These are phyloP conservation scores for Cryptomyrus ogoouensis DNA, from an alignment of 2,113 vertebrate genomes.

Conservation along the genomic window DNA sequence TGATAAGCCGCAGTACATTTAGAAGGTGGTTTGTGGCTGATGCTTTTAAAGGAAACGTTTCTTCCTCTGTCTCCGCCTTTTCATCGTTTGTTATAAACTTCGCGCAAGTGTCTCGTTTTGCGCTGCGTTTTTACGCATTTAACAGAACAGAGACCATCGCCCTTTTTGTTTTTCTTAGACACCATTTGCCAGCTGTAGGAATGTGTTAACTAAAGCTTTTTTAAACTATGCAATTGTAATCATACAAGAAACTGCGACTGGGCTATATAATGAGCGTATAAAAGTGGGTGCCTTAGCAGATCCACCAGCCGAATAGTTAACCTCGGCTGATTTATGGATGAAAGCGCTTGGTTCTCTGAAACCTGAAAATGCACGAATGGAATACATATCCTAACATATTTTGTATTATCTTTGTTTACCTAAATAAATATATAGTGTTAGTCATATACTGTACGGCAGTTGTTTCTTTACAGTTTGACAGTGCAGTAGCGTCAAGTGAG, in stretches of 20 bases:
- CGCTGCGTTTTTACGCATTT: slow-evolving; percentile 3
- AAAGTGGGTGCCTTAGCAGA: not conserved
- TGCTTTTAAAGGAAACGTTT: not conserved
- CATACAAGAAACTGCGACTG: not conserved
- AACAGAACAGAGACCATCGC: not conserved
- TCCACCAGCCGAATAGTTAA: not conserved
- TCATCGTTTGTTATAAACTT: not conserved
- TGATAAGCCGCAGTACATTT: not conserved
- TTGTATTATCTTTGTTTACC: not conserved
- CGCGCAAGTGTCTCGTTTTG: not conserved
- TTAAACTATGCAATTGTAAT: not conserved
- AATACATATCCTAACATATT: not conserved
- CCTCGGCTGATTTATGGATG: not conserved
- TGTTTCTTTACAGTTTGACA: not conserved
- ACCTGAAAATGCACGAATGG: not conserved
- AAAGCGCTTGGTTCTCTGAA: not conserved
- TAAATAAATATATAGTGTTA: not conserved
- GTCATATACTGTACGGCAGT: not conserved
- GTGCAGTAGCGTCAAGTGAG: not conserved
- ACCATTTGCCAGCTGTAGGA: not conserved
- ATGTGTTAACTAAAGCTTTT: not conserved
- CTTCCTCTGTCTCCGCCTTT: not conserved
- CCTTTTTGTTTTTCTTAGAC: not conserved
- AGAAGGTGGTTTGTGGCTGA: not conserved
- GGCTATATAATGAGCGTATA: not conserved